phyloP scores from a whole-genome alignment of 2,888 invertebrate genomes.

The Strigamia crassipes region DNA sequence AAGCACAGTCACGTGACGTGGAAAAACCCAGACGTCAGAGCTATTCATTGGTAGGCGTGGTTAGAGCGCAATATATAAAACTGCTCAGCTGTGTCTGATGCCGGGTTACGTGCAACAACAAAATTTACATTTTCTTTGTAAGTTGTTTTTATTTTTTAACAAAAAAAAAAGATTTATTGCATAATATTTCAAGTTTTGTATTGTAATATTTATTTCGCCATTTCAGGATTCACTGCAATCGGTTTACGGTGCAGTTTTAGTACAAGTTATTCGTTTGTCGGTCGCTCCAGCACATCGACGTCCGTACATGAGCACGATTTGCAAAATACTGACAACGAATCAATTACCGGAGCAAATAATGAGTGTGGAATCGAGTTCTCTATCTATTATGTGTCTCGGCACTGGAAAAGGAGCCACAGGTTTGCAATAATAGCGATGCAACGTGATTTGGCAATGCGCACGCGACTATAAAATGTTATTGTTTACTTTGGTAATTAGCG shows the following conservation, averaged over 20 bases:
- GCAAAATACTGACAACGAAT: conserved; percentile 40
- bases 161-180: not conserved
- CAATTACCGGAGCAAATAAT: not conserved
- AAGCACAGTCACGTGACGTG: conserved; percentile 11
- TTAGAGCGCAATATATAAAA: conserved; percentile 24
- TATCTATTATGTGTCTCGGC: conserved; percentile 47
- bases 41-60: conserved; percentile 26
- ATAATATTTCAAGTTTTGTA: not conserved
- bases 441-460: not conserved
- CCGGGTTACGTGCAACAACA: not conserved
- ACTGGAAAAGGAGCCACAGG: conserved; percentile 50
- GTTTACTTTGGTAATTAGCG: conserved; percentile 46
- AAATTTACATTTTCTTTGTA: not conserved
- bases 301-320: conserved; percentile 48
- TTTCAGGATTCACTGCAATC: conserved; percentile 46
- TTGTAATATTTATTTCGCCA: not conserved
- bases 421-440: not conserved
- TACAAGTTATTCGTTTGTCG: conserved; percentile 43
- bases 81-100: not conserved
- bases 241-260: conserved; percentile 43
- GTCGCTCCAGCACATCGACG: conserved; percentile 47
- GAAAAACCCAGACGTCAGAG: conserved; percentile 27
- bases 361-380: not conserved
- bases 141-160: not conserved
- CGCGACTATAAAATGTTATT: not conserved